Conservation (phyloP, 2,113 vertebrate species). For the Eulemur rufifrons region DNA sequence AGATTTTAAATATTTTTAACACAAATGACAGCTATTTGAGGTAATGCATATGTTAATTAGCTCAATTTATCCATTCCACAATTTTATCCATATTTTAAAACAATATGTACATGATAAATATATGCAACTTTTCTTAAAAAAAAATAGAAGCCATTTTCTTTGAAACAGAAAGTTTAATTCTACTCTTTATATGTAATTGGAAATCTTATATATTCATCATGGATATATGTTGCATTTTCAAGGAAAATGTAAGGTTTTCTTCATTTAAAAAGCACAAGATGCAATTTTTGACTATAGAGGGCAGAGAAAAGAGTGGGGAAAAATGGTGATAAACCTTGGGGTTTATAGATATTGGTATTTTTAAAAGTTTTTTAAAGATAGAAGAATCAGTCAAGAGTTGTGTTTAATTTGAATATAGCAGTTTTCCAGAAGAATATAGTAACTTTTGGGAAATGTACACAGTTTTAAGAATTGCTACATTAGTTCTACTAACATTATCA, state of each 20-base stretch:
- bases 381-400: neutral
- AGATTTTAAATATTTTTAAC: neutral
- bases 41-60: neutral
- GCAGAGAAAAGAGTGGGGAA: neutral
- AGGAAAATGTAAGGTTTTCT: neutral
- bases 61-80: neutral
- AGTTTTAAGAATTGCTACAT: neutral
- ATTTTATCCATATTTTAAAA: neutral
- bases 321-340: neutral
- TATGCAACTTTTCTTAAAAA: neutral
- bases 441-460: neutral
- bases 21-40: neutral
- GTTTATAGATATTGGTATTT: neutral
- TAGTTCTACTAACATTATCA: neutral
- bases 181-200: neutral
- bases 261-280: constrained; percentile 24
- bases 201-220: neutral
- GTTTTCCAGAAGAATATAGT: neutral
- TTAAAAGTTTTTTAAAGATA: neutral
- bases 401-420: neutral
- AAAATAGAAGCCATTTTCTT: neutral
- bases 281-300: neutral
- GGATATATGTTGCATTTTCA: neutral
- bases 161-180: neutral
- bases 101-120: neutral